phyloP scores from a whole-genome alignment of 2,888 invertebrate species.

The Phasia obesa region DNA sequence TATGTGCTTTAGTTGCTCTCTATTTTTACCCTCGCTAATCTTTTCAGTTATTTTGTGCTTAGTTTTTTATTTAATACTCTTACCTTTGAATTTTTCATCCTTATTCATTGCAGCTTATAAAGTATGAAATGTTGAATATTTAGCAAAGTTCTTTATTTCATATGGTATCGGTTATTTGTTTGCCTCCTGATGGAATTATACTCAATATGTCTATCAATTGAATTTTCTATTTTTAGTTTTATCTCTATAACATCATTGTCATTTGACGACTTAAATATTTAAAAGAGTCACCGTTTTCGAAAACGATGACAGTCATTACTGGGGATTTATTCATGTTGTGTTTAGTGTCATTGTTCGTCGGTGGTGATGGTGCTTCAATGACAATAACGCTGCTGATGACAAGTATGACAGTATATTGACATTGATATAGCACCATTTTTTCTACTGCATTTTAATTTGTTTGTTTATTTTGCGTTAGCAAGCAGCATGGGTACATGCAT shows the following conservation, averaged over 20 bases:
- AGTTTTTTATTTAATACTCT: too few species aligned
- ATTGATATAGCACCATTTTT: conserved; percentile 51
- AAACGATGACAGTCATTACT: conserved; percentile 67
- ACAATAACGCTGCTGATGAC: background rate
- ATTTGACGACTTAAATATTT: conserved; percentile 60
- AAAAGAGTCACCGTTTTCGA: conserved; percentile 67
- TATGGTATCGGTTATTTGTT: conserved; percentile 9
- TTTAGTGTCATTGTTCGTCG: conserved; percentile 16
- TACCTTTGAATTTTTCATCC: conserved; percentile 19
- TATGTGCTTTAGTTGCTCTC: too few species aligned
- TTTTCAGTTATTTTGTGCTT: too few species aligned
- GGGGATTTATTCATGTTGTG: conserved; percentile 58
- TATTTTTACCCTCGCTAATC: too few species aligned
- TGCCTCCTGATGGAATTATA: conserved; percentile 14
- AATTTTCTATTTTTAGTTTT: conserved; percentile 10
- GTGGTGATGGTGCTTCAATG: conserved; percentile 27
- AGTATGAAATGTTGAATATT: conserved; percentile 32
- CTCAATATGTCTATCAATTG: conserved; percentile 18
- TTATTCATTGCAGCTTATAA: conserved; percentile 28
- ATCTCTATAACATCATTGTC: conserved; percentile 17
- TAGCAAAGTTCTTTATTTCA: background rate
- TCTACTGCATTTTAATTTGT: conserved; percentile 20
- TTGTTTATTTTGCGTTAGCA: conserved; percentile 29
- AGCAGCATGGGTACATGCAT: background rate
- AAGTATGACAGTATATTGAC: conserved; percentile 45